Evolutionary conservation across 2,113 vertebrate species (phyloP).

Genomic region (Pseudorhombus dupliciocellatus): DNA sequence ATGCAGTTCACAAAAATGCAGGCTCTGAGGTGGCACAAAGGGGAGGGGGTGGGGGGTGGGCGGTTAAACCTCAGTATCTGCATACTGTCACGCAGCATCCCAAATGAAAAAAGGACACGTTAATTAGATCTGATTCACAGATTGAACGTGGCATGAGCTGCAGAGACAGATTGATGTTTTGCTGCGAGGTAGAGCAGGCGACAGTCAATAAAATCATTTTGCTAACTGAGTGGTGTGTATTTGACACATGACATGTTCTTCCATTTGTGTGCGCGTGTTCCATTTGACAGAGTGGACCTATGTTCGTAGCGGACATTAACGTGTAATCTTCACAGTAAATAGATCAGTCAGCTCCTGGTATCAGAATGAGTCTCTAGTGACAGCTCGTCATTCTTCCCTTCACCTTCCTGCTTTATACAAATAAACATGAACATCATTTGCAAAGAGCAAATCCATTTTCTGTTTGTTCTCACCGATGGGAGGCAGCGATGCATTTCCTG

Average conservation of each 20-base stretch:
- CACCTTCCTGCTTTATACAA: no score
- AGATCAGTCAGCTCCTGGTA: background rate
- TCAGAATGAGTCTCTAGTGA: background rate
- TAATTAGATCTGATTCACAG: background rate
- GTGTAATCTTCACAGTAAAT: background rate
- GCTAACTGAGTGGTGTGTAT: constrained; percentile 7
- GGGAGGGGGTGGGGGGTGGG: constrained; percentile 1
- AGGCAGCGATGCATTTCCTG: no score
- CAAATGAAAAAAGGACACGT: background rate
- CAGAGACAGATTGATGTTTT: background rate
- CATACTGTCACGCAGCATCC: constrained; percentile 20
- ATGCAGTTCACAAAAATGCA: constrained; percentile 36
- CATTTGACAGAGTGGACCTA: no score
- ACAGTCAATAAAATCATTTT: constrained; percentile 28
- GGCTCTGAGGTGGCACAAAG: constrained; percentile 23
- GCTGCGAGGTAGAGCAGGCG: background rate
- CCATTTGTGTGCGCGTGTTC: constrained; percentile 3
- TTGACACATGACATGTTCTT: constrained; percentile 3
- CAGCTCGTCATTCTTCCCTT: no score
- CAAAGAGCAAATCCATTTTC: no score
- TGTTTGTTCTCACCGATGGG: no score
- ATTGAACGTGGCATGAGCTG: background rate
- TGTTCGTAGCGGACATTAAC: background rate
- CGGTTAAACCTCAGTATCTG: constrained; percentile 17
- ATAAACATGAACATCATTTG: no score